Evolutionary conservation across 2,888 invertebrate species (phyloP).

Genomic region (Machimus rusticus): DNA sequence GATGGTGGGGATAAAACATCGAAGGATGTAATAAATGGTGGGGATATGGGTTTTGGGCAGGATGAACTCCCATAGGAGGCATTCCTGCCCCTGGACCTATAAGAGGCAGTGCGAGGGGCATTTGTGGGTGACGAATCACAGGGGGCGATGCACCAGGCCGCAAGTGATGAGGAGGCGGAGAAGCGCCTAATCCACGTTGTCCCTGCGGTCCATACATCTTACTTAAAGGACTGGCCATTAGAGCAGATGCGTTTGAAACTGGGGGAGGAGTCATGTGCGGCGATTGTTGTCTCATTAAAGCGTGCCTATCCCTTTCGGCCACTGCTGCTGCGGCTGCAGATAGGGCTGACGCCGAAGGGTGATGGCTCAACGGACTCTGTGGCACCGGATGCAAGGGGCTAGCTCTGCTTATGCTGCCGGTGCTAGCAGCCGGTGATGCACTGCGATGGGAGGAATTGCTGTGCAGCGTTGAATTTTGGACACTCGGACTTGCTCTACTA

Average conservation of each 20-base stretch:
- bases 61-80: conserved; percentile 69
- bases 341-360: conserved; percentile 61
- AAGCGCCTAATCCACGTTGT: conserved; percentile 65
- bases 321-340: conserved; percentile 63
- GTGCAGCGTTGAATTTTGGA: conserved; percentile 55
- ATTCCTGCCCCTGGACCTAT: conserved; percentile 60
- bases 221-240: conserved; percentile 63
- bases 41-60: conserved; percentile 76
- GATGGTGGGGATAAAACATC: conserved; percentile 79
- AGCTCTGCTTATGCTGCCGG: conserved; percentile 59
- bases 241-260: conserved; percentile 62
- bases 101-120: conserved; percentile 62
- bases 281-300: conserved; percentile 61
- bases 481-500: conserved; percentile 63
- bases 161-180: conserved; percentile 61
- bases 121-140: conserved; percentile 64
- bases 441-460: conserved; percentile 58
- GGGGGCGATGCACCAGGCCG: conserved; percentile 66
- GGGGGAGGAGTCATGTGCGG: conserved; percentile 64
- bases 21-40: conserved; percentile 73
- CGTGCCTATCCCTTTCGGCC: conserved; percentile 62
- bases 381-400: conserved; percentile 64
- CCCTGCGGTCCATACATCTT: conserved; percentile 66
- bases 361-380: conserved; percentile 62
- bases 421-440: conserved; percentile 59